phyloP scores from a whole-genome alignment of 2,888 invertebrate species.

The Sminthurinus aureus region DNA sequence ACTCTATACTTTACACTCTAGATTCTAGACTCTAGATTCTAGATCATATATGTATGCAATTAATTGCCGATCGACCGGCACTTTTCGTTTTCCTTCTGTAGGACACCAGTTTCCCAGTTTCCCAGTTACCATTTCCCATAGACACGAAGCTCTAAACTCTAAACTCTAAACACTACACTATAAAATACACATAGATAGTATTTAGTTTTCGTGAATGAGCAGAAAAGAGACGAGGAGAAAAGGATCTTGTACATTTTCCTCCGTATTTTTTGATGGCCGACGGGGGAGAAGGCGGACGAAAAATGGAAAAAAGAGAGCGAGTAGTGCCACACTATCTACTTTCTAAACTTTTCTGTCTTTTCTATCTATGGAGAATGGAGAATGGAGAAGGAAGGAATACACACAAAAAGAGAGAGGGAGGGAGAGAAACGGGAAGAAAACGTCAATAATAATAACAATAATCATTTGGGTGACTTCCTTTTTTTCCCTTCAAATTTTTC shows the following conservation, averaged over 20 bases:
- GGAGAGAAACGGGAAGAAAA: constrained; percentile 36
- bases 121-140: no score
- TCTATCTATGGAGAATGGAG: no score
- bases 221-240: constrained; percentile 9
- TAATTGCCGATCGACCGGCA: constrained; percentile 37
- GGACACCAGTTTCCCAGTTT: no score
- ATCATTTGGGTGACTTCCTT: constrained; percentile 57
- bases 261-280: constrained; percentile 27
- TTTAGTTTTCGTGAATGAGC: constrained; percentile 39
- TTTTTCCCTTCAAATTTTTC: constrained; percentile 44
- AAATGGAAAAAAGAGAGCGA: neutral
- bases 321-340: neutral
- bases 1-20: no score
- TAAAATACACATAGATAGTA: constrained; percentile 13
- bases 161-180: no score
- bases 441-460: constrained; percentile 57
- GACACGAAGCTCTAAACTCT: no score
- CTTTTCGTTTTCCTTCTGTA: neutral
- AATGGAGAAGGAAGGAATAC: neutral
- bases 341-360: neutral
- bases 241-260: neutral
- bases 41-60: constrained; percentile 4
- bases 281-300: constrained; percentile 14
- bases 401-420: neutral
- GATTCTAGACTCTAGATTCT: no score